Percentiles rank a stretch among this genome's conserved stretches.
These are phyloP conservation scores for Hipparchia sbordonii DNA, from an alignment of 2,888 invertebrate species.

Conservation along the genomic window DNA sequence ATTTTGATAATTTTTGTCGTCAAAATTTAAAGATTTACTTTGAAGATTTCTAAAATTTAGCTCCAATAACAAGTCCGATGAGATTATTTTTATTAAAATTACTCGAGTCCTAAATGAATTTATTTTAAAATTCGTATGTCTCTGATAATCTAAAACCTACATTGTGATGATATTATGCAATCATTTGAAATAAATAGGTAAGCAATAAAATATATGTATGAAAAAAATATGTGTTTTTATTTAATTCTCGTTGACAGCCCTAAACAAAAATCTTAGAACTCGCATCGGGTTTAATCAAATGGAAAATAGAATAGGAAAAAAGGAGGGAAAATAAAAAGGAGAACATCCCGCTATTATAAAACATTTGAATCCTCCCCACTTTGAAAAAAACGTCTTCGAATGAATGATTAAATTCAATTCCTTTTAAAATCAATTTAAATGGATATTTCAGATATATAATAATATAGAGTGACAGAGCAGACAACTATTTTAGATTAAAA, in stretches of 20 bases:
- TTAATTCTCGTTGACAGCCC: neutral
- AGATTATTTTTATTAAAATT: too few relatives aligned
- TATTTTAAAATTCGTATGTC: too few relatives aligned
- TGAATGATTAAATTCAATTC: conserved; percentile 26
- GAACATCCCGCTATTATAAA: conserved; percentile 32
- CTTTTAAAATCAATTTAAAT: conserved; percentile 23
- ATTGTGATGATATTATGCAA: too few relatives aligned
- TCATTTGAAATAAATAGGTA: too few relatives aligned
- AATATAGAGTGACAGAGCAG: neutral
- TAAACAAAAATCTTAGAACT: conserved; percentile 27
- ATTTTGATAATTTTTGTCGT: too few relatives aligned
- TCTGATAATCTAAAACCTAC: too few relatives aligned
- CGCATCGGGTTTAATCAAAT: conserved; percentile 34
- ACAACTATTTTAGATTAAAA: neutral
- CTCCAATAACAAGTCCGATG: too few relatives aligned
- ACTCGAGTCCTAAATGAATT: too few relatives aligned
- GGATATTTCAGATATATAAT: neutral
- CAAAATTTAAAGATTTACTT: too few relatives aligned
- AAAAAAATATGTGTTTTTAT: too few relatives aligned
- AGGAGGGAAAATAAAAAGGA: conserved; percentile 26
- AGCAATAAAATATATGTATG: too few relatives aligned
- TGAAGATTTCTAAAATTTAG: too few relatives aligned
- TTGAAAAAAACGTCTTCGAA: conserved; percentile 20
- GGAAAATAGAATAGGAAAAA: conserved; percentile 32
- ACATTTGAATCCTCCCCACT: conserved; percentile 26